Conservation (phyloP, 2,888 invertebrate species). For the Galeopsomyia nigrocyanea region DNA sequence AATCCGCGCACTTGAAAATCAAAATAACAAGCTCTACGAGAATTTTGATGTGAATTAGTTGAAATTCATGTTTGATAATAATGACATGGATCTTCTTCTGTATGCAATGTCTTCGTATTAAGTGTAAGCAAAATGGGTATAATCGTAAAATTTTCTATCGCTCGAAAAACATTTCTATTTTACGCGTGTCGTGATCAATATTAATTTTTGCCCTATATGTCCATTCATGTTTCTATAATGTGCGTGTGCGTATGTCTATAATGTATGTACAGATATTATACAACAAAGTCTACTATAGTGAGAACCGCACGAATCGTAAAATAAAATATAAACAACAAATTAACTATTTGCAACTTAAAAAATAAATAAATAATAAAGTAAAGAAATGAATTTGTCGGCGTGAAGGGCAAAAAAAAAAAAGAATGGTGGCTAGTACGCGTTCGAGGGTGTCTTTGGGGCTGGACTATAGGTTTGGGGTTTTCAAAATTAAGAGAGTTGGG, state of each 20-base stretch:
- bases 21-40: no score
- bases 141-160: constrained; percentile 27
- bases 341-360: not conserved
- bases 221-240: not conserved
- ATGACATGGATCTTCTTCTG: constrained; percentile 26
- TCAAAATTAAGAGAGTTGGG: no score
- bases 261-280: not conserved
- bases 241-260: not conserved
- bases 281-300: not conserved
- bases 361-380: constrained; percentile 14
- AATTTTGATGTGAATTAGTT: no score
- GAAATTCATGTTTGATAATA: no score
- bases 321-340: constrained; percentile 9
- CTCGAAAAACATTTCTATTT: constrained; percentile 32
- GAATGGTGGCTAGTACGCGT: not conserved
- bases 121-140: constrained; percentile 24
- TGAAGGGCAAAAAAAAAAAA: constrained; percentile 6
- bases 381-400: constrained; percentile 1
- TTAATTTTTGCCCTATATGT: not conserved
- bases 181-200: constrained; percentile 6
- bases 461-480: not conserved
- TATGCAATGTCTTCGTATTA: constrained; percentile 22
- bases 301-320: constrained; percentile 12
- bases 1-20: no score
- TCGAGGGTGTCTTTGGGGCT: not conserved